Evolutionary conservation across 2,888 invertebrate genomes (phyloP).

Genomic region (Orthosia incerta): DNA sequence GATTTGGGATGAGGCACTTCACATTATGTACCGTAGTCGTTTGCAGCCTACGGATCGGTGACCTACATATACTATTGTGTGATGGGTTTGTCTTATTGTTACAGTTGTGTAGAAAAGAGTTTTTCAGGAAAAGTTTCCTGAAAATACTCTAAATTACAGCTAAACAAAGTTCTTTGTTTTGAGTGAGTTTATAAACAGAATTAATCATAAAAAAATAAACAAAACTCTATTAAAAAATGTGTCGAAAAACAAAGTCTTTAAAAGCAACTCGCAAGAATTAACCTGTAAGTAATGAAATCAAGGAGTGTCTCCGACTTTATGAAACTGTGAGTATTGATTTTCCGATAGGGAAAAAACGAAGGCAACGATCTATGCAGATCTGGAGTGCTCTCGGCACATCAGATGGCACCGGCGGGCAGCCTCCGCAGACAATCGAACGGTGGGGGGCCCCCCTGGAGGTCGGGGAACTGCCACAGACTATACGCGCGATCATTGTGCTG

Average conservation of each 20-base stretch:
- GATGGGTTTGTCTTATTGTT: conserved; percentile 41
- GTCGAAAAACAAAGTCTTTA: conserved; percentile 55
- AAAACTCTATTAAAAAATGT: conserved; percentile 43
- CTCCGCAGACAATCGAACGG: conserved; percentile 91
- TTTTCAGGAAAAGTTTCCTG: neutral
- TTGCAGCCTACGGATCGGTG: conserved; percentile 76
- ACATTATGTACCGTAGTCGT: conserved; percentile 87
- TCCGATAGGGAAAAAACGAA: conserved; percentile 91
- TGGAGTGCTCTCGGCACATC: conserved; percentile 91
- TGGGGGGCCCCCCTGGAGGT: conserved; percentile 86
- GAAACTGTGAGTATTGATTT: conserved; percentile 90
- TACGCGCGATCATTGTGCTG: conserved; percentile 60
- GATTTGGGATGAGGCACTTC: conserved; percentile 85
- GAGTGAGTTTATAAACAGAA: conserved; percentile 7
- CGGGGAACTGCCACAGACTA: conserved; percentile 88
- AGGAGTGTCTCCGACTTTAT: conserved; percentile 87
- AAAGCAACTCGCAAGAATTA: conserved; percentile 69
- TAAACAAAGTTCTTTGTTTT: neutral
- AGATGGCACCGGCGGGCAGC: conserved; percentile 91
- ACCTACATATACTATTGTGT: conserved; percentile 73
- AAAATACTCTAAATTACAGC: neutral
- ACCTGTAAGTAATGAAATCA: conserved; percentile 83
- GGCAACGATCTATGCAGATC: conserved; percentile 91
- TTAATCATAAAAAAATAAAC: conserved; percentile 17
- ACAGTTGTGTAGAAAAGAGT: conserved; percentile 17